Conservation (phyloP, 2,797 vertebrate species). For the Dromococcyx pavoninus region DNA sequence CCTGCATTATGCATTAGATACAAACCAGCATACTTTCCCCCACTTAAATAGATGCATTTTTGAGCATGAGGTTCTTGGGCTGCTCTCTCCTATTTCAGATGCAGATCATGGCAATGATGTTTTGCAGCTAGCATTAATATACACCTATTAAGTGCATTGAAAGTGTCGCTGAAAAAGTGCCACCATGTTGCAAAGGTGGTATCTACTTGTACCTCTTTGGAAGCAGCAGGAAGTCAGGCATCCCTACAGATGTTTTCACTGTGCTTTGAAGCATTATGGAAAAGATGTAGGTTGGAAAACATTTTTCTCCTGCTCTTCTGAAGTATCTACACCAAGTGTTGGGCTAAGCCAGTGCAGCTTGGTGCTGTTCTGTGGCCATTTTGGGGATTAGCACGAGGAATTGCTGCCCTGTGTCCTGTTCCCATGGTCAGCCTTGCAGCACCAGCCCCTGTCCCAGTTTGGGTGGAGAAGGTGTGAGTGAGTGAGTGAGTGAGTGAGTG, state of each 20-base stretch:
- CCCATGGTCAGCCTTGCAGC: not conserved
- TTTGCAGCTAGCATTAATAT: not conserved
- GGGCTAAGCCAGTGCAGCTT: not conserved
- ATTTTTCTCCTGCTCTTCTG: not conserved
- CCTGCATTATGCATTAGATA: not conserved
- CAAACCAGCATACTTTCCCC: not conserved
- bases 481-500: too few species aligned
- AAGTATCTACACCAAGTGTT: not conserved
- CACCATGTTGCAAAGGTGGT: not conserved
- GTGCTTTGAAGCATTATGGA: not conserved
- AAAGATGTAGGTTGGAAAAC: not conserved
- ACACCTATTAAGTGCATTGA: not conserved
- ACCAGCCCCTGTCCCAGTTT: accelerated
- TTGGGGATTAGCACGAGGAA: accelerated
- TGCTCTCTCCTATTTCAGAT: not conserved
- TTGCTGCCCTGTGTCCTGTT: accelerated
- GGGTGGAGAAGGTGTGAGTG: not conserved
- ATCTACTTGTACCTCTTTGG: not conserved
- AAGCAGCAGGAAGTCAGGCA: not conserved
- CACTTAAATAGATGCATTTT: not conserved
- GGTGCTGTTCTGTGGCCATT: not conserved
- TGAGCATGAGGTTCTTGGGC: not conserved
- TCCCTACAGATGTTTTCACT: not conserved
- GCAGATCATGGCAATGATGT: not conserved
- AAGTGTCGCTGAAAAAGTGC: not conserved